Conservation (phyloP, 2,888 invertebrate species). For the Xanthorhoe designata region DNA sequence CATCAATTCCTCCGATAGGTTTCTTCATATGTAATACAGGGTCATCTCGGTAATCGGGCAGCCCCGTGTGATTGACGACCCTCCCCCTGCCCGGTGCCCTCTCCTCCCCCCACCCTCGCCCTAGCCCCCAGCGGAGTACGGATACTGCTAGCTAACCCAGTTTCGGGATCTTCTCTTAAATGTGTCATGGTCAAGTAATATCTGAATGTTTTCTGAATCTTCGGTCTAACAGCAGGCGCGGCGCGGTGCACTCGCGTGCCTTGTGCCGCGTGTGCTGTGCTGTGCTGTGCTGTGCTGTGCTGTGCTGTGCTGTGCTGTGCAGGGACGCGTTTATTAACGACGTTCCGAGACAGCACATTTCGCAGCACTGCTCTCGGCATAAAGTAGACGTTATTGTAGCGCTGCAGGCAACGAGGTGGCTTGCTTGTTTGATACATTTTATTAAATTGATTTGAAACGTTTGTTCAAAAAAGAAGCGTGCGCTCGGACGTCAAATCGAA, state of each 20-base stretch:
- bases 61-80: slow-evolving; percentile 47
- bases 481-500: background rate
- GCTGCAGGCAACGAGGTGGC: background rate
- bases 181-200: slow-evolving; percentile 40
- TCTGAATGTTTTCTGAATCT: slow-evolving; percentile 14
- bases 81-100: slow-evolving; percentile 11
- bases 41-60: slow-evolving; percentile 48
- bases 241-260: background rate
- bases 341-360: too few relatives aligned
- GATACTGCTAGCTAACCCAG: slow-evolving; percentile 37
- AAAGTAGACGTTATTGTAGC: background rate
- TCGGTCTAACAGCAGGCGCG: background rate
- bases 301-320: background rate
- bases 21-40: slow-evolving; percentile 44
- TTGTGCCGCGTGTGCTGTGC: background rate
- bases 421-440: background rate
- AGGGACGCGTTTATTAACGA: background rate
- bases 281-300: background rate
- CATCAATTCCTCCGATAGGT: slow-evolving; percentile 42
- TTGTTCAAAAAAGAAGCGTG: background rate
- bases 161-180: slow-evolving; percentile 36
- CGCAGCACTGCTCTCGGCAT: too few relatives aligned
- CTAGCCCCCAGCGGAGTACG: slow-evolving; percentile 7
- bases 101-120: slow-evolving; percentile 3
- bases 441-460: background rate